Percentiles rank a stretch among this genome's conserved stretches.
Conservation (phyloP, 1,140 invertebrate genomes). For the Notospermus geniculatus region DNA sequence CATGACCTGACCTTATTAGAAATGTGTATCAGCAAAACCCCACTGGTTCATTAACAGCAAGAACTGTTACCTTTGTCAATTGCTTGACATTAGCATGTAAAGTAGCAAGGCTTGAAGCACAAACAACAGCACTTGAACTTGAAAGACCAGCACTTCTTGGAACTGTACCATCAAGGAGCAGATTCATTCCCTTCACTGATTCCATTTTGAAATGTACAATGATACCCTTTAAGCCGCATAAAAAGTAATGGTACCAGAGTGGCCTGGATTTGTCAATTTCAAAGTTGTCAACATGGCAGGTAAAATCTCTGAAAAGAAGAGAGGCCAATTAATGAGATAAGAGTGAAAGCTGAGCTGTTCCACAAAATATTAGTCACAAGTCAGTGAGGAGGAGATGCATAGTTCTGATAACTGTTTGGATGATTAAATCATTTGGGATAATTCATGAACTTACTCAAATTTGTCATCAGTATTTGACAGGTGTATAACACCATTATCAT, state of each 20-base stretch:
- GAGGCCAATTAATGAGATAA: not conserved
- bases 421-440: no score
- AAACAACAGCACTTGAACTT: conserved; percentile 95
- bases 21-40: no score
- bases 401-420: no score
- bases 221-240: conserved; percentile 88
- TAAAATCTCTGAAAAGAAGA: conserved; percentile 36
- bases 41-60: no score
- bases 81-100: conserved; percentile 64
- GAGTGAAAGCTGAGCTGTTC: no score
- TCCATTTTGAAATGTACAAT: conserved; percentile 32
- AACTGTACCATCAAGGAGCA: conserved; percentile 81
- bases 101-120: conserved; percentile 82
- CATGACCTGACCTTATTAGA: no score
- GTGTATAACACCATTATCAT: conserved; percentile 27
- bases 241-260: conserved; percentile 90
- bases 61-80: conserved; percentile 49
- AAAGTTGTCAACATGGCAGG: conserved; percentile 52
- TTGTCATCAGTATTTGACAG: conserved; percentile 37
- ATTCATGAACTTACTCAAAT: conserved; percentile 32
- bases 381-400: no score
- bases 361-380: no score
- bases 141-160: conserved; percentile 91
- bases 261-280: conserved; percentile 58
- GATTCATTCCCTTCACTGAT: conserved; percentile 63